phyloP scores from a whole-genome alignment of 2,888 invertebrate species.

The Ferdinandea cuprea region DNA sequence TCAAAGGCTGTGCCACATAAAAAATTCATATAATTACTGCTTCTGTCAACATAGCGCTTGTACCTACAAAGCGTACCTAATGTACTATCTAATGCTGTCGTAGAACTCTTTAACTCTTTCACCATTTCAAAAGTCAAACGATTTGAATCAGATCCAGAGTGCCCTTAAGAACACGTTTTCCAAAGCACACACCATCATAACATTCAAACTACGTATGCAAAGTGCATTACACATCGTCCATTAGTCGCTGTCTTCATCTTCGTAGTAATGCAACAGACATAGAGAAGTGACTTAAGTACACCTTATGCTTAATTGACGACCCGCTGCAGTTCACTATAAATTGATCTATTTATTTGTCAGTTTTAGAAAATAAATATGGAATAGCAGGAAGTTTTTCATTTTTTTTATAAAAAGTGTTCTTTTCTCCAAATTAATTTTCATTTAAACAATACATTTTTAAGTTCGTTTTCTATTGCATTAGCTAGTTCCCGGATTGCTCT shows the following conservation, averaged over 20 bases:
- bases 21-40: not conserved
- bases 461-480: no score
- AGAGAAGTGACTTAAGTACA: conserved; percentile 20
- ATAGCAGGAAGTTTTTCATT: not conserved
- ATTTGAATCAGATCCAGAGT: conserved; percentile 2
- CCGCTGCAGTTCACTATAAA: conserved; percentile 20
- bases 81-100: not conserved
- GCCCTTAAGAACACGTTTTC: conserved; percentile 7
- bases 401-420: no score
- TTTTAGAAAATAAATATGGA: no score
- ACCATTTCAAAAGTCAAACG: conserved; percentile 12
- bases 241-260: not conserved
- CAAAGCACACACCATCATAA: conserved; percentile 38
- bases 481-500: no score
- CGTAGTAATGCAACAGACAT: conserved; percentile 10
- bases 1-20: not conserved
- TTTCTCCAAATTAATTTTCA: no score
- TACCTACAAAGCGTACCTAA: not conserved
- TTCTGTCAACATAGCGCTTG: not conserved
- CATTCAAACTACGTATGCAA: conserved; percentile 34
- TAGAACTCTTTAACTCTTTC: not conserved
- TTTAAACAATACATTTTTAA: no score
- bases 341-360: conserved; percentile 5
- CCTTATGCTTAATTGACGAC: conserved; percentile 38
- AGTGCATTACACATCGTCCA: conserved; percentile 13